phyloP scores from a whole-genome alignment of 2,888 invertebrate species.

The Colletes collaris region DNA sequence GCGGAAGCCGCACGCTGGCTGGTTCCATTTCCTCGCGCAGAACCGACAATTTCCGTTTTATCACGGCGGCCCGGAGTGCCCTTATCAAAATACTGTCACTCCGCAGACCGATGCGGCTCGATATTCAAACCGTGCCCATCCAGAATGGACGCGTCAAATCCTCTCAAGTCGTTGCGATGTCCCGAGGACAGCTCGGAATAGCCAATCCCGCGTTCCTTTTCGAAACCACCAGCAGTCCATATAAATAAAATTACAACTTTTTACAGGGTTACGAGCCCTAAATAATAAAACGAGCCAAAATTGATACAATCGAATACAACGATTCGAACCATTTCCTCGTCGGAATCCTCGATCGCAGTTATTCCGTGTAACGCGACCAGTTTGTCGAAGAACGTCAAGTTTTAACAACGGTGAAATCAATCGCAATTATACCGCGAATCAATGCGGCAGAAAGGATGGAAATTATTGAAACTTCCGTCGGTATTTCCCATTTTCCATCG shows the following conservation, averaged over 20 bases:
- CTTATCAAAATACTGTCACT: conserved; percentile 25
- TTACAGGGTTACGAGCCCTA: too few relatives aligned
- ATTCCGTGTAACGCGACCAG: not conserved
- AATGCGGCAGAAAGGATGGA: conserved; percentile 28
- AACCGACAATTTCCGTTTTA: conserved; percentile 45
- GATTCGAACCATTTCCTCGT: too few relatives aligned
- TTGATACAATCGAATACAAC: too few relatives aligned
- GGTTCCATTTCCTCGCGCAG: conserved; percentile 32
- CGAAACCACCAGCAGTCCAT: too few relatives aligned
- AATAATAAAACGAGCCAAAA: too few relatives aligned
- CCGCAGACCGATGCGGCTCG: not conserved
- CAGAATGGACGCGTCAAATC: conserved; percentile 7
- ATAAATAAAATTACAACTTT: too few relatives aligned
- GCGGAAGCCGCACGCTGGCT: conserved; percentile 18
- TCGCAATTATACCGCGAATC: conserved; percentile 38
- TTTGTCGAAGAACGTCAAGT: conserved; percentile 23
- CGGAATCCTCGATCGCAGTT: not conserved
- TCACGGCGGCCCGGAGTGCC: not conserved
- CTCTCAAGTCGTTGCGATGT: not conserved
- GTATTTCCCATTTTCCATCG: conserved; percentile 17
- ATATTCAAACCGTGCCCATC: not conserved
- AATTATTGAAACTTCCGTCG: conserved; percentile 40
- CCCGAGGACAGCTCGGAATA: not conserved
- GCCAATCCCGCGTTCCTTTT: not conserved
- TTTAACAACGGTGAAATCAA: conserved; percentile 24